Evolutionary conservation across 2,888 invertebrate genomes (phyloP).

Genomic region (Physocephala rufipes): DNA sequence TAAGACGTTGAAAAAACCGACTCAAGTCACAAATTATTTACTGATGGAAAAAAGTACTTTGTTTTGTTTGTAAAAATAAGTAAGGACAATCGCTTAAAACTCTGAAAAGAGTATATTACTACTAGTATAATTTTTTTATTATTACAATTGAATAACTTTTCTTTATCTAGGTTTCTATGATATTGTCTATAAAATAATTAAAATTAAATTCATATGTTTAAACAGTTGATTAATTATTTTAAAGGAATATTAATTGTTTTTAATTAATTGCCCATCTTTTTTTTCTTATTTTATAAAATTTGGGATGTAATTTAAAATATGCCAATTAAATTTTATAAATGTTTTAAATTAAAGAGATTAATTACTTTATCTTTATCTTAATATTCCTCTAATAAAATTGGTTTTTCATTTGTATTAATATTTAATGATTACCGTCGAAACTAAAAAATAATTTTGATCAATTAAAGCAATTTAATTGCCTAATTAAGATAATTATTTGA

Average conservation of each 20-base stretch:
- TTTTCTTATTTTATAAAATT: background rate
- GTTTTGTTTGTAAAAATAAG: no score
- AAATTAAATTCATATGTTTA: background rate
- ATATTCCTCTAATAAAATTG: no score
- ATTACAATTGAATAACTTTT: no score
- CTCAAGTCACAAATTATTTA: no score
- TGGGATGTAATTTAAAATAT: background rate
- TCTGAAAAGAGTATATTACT: no score
- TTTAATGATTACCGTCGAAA: background rate
- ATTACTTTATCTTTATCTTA: no score
- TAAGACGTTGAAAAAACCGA: no score
- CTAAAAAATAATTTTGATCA: background rate
- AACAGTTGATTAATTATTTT: no score
- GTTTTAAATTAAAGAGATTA: conserved; percentile 11
- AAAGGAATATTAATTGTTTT: no score
- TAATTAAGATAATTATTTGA: background rate
- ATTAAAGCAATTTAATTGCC: background rate
- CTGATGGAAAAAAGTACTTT: no score
- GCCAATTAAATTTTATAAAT: conserved; percentile 3
- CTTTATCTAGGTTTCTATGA: background rate
- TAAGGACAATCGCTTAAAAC: no score
- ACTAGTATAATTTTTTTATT: no score
- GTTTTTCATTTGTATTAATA: background rate
- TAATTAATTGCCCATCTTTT: background rate
- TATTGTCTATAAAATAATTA: background rate